Base-by-base conservation (phyloP, 2,888 invertebrate genomes). In the Saturnia japonica region DNA sequence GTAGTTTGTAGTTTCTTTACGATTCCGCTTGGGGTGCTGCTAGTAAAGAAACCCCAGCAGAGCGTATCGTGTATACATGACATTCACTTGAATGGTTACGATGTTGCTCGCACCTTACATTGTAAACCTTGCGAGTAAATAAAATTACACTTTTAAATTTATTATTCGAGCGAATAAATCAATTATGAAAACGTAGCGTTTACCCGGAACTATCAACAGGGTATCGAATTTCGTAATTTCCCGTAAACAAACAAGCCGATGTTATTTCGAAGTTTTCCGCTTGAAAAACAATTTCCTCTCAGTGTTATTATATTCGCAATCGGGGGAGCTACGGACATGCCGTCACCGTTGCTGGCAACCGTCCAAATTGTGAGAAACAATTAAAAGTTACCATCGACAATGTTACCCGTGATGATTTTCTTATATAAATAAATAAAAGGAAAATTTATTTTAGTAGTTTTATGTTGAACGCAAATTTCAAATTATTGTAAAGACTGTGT, bases 281-380 rank as follows among this genome's bases (percentile, higher is more conserved):
- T 64, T 64, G 64, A 64, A 64, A 64, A 64, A 64, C 64, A 64
- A 64, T 64, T 64, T 64, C 64, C 64, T 19, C 40, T 8, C 64
- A 19, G 40, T 64, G 40, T 64, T 64, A 64, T 64, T 64, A 40
- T 64, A 64, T 64, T 34, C 16, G n/a, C 25, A 60, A 28, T 60
- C 57, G 25, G 57, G 4, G 25, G 57, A 60, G 57, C 12, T 14
- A 25, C 28, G 28, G 11, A 14, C 25, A 40, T 43, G 47, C 42
- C 64, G 64, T 66, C 68, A n/a, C 19, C 40, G 47, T 68, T 75
- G 73, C 72, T 79, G 78, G 78, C 78, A 19, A 66, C 70, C 70
- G 54, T 76, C 78, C 78, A 79, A 77, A 73, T 72, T 74, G 57
- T 68, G 72, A 73, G 75, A 78, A 79, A 79, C 77, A 79, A 79